Percentiles rank a stretch among this genome's conserved stretches.
Evolutionary conservation across 2,113 vertebrate genomes (phyloP).

Genomic region (Phalacrocorax carbo): DNA sequence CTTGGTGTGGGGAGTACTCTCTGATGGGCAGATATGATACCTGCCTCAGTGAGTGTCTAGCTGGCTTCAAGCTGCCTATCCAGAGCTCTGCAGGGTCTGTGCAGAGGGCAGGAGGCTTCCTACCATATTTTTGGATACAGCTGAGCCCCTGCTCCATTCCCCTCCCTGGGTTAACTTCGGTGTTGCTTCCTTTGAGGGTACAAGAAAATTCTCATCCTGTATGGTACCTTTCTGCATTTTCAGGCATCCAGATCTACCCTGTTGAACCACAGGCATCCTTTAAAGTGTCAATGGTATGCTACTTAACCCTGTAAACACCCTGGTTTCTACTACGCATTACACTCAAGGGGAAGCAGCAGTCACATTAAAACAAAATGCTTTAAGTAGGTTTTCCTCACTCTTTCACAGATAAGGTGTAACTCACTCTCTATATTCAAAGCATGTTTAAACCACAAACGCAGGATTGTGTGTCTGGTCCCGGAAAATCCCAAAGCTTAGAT

Average conservation of each 20-base stretch:
- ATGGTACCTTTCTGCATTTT: neutral
- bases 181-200: neutral
- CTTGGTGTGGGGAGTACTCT: rapidly evolving
- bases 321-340: neutral
- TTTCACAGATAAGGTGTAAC: neutral
- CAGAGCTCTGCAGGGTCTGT: neutral
- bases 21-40: neutral
- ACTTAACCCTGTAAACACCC: neutral
- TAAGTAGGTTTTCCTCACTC: neutral
- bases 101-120: neutral
- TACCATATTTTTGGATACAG: neutral
- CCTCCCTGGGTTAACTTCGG: neutral
- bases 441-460: neutral
- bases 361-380: neutral
- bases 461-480: neutral
- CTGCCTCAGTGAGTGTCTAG: neutral
- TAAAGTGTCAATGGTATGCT: neutral
- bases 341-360: neutral
- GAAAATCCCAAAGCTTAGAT: neutral
- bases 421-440: neutral
- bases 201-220: neutral
- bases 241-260: neutral
- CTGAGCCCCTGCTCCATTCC: neutral
- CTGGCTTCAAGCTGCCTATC: neutral
- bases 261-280: neutral